These are phyloP conservation scores for Piprites chloris DNA, from an alignment of 2,113 vertebrate genomes.

Conservation along the genomic window DNA sequence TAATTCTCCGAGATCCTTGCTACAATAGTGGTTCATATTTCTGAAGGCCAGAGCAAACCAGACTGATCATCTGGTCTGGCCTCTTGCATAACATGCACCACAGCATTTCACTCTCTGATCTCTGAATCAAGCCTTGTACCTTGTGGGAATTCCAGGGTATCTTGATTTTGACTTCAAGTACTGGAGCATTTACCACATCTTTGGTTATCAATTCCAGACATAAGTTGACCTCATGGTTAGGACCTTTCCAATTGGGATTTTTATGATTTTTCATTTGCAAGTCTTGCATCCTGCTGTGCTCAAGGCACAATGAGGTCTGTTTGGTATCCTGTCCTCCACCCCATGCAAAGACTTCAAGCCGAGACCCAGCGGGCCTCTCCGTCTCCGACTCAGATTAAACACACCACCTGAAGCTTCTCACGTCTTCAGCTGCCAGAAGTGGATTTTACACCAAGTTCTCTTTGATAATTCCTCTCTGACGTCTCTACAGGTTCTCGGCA, in stretches of 20 bases:
- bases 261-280: not conserved
- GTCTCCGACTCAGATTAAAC: not conserved
- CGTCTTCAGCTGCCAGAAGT: not conserved
- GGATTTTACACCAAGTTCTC: not conserved
- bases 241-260: not conserved
- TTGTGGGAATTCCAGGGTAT: not conserved
- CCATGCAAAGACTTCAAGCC: not conserved
- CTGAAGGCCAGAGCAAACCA: conserved; percentile 11
- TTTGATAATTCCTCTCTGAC: not conserved
- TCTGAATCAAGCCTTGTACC: not conserved
- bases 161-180: not conserved
- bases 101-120: not conserved
- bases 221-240: not conserved
- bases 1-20: conserved; percentile 12
- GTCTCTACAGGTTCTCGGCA: not conserved
- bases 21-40: conserved; percentile 28
- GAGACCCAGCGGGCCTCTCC: not conserved
- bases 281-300: not conserved
- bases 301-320: not conserved
- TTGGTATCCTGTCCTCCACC: not conserved
- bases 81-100: not conserved
- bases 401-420: not conserved
- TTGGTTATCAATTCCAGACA: not conserved
- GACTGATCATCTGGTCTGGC: conserved; percentile 10
- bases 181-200: conserved; percentile 24